phyloP scores from a whole-genome alignment of 2,797 vertebrate genomes.

The Typhlichthys subterraneus region DNA sequence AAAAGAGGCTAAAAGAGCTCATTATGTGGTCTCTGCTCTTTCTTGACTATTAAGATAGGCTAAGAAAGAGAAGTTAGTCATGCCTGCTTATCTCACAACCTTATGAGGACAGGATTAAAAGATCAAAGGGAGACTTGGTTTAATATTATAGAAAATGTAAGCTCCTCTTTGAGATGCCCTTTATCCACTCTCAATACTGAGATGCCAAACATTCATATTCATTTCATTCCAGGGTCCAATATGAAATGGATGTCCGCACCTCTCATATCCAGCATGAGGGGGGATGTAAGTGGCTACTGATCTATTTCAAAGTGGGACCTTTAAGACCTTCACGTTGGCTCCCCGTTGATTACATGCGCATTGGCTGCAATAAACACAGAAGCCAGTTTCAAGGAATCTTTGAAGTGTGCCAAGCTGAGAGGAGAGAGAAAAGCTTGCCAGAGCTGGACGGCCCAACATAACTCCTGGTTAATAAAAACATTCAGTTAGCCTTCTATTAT shows the following conservation, averaged over 20 bases:
- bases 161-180: conserved; percentile 82
- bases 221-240: conserved; percentile 69
- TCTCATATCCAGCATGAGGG: conserved; percentile 52
- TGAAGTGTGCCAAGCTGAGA: conserved; percentile 60
- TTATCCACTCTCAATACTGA: conserved; percentile 70
- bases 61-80: conserved; percentile 91
- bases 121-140: conserved; percentile 96
- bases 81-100: conserved; percentile 94
- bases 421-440: conserved; percentile 39
- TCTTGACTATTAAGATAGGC: conserved; percentile 84
- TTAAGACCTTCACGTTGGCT: conserved; percentile 67
- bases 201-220: conserved; percentile 73
- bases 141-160: conserved; percentile 89
- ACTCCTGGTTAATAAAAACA: conserved; percentile 63
- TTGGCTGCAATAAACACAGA: conserved; percentile 66
- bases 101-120: conserved; percentile 97
- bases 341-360: conserved; percentile 63
- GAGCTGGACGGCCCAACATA: conserved; percentile 37
- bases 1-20: conserved; percentile 83
- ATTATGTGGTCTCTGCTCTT: conserved; percentile 85
- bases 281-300: conserved; percentile 53
- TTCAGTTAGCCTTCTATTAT: conserved; percentile 62
- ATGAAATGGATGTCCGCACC: conserved; percentile 70
- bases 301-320: conserved; percentile 72
- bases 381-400: conserved; percentile 63